These are phyloP conservation scores for Centruroides sculpturatus DNA, from an alignment of 1,140 invertebrate genomes.

Conservation along the genomic window DNA sequence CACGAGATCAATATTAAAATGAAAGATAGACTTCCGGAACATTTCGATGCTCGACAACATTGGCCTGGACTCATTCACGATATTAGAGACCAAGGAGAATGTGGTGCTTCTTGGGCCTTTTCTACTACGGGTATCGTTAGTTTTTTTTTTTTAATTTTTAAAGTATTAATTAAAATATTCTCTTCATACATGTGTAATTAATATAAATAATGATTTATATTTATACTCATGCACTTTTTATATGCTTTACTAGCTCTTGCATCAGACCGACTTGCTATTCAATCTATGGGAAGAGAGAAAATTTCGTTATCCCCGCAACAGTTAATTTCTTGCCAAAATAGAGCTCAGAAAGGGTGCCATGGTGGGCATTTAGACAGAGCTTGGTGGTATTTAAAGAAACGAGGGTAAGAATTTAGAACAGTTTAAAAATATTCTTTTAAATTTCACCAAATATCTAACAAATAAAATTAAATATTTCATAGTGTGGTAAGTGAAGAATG, in stretches of 20 bases:
- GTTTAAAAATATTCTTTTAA: neutral
- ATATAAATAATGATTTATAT: too few species aligned
- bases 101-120: conserved; percentile 83
- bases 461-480: conserved; percentile 1
- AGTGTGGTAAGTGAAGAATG: conserved; percentile 31
- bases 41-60: conserved; percentile 55
- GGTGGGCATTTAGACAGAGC: conserved; percentile 79
- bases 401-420: conserved; percentile 44
- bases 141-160: neutral
- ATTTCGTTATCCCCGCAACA: conserved; percentile 63
- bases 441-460: conserved; percentile 4
- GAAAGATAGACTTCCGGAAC: conserved; percentile 22
- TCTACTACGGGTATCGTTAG: conserved; percentile 44
- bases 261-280: conserved; percentile 47
- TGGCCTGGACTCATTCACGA: conserved; percentile 57
- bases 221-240: neutral
- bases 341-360: conserved; percentile 58
- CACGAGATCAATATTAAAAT: conserved; percentile 32
- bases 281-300: conserved; percentile 57
- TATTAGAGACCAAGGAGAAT: conserved; percentile 75
- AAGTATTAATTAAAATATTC: too few species aligned
- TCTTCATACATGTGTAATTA: too few species aligned
- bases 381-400: conserved; percentile 70
- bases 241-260: conserved; percentile 24
- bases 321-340: conserved; percentile 65